A percentile compares a stretch with the other conserved stretches of the same genome.
phyloP scores from a whole-genome alignment of 2,113 vertebrate genomes.

The Urocolius indicus region DNA sequence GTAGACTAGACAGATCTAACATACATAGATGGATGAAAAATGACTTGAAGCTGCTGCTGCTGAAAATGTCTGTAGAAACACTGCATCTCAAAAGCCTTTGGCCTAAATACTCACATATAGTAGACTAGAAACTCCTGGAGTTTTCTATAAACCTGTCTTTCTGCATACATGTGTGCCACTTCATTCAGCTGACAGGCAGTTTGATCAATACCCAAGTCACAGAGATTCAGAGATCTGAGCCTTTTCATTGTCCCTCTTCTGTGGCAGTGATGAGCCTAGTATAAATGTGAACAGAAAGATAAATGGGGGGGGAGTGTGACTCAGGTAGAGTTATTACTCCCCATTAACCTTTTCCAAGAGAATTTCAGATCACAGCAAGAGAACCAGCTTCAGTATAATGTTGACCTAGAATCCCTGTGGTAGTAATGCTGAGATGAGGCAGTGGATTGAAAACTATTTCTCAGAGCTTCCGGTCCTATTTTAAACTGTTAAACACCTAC shows the following conservation, averaged over 20 bases:
- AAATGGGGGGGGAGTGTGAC: not conserved
- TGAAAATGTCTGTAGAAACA: conserved; percentile 2
- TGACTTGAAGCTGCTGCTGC: not conserved
- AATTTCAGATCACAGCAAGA: conserved; percentile 16
- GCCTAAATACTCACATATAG: not conserved
- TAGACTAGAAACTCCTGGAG: not conserved
- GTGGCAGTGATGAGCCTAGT: not conserved
- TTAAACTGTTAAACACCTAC: not conserved
- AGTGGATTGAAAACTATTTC: not conserved
- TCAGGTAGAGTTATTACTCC: conserved; percentile 1
- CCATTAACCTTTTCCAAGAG: conserved; percentile 25
- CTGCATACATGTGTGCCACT: not conserved
- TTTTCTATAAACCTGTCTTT: not conserved
- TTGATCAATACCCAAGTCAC: conserved; percentile 14
- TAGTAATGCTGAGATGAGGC: not conserved
- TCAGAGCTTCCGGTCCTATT: not conserved
- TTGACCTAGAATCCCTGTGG: not conserved
- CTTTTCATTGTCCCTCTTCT: not conserved
- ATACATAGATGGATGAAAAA: not conserved
- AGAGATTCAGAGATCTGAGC: conserved; percentile 1
- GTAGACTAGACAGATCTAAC: not conserved
- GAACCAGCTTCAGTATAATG: not conserved
- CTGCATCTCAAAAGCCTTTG: not conserved
- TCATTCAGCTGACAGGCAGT: not conserved
- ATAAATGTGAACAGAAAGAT: not conserved